phyloP scores from a whole-genome alignment of 2,888 invertebrate species.

The Brachypterus glaber region DNA sequence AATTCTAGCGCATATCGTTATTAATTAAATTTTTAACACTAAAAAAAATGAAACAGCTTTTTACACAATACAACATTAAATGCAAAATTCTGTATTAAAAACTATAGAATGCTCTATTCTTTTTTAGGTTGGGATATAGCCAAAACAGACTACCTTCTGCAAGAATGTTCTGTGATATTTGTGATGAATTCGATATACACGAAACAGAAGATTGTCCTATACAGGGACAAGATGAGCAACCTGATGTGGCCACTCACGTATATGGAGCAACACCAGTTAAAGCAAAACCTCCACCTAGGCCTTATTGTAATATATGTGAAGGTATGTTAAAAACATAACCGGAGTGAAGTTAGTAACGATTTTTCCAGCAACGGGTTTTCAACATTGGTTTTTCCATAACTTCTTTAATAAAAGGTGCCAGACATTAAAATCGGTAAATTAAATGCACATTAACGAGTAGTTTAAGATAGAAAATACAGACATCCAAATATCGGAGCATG shows the following conservation, averaged over 20 bases:
- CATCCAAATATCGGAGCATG: no score
- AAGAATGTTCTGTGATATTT: constrained; percentile 93
- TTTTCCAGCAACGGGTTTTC: no score
- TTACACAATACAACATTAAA: no score
- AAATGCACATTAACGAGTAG: no score
- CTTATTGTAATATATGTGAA: constrained; percentile 92
- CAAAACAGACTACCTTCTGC: constrained; percentile 46
- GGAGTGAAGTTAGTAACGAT: no score
- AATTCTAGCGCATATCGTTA: no score
- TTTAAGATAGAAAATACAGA: no score
- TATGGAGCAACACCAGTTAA: constrained; percentile 32
- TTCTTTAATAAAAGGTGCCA: no score
- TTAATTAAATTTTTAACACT: no score
- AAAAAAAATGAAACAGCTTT: no score
- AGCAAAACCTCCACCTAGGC: constrained; percentile 47
- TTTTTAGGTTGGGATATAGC: constrained; percentile 29
- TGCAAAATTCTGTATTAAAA: constrained; percentile 1
- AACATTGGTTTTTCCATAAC: no score
- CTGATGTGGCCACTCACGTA: constrained; percentile 17
- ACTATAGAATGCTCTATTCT: constrained; percentile 1
- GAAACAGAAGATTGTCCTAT: constrained; percentile 96
- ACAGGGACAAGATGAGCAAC: constrained; percentile 53
- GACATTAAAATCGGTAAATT: no score
- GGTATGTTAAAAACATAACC: constrained; percentile 52
- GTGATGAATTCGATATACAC: constrained; percentile 91